Base-by-base conservation (phyloP, 2,888 invertebrate species). In the Drosophila engyochracea region DNA sequence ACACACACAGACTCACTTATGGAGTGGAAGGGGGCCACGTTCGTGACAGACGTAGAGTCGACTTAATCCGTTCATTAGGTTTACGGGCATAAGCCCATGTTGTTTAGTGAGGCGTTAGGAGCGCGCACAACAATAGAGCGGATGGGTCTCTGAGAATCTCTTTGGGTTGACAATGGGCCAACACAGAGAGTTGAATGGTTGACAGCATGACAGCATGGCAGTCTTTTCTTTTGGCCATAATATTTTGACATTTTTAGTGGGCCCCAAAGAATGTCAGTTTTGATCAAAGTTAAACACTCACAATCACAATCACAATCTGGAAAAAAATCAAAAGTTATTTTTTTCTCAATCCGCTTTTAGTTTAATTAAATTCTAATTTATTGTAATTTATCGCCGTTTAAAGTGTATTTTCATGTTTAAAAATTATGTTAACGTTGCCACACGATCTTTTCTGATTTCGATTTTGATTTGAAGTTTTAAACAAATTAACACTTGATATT, bases 31-130 rank as follows among this genome's bases (percentile, higher is more conserved):
- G 33, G 33, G 25, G 39, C 52, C 39, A 70, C 30, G 57, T 37
- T 49, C 57, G 60, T 67, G 28, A 59, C 55, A 55, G 71, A 67
- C 61, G 41, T 39, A 61, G 76, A 75, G 83, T 79, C 82, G 89
- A 87, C 83, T 88, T 91, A 91, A 91, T 91, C 91, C 91, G 91
- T 91, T 90, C 91, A 91, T 91, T 91, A 88, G 83, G 83, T 82
- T 88, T 88, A 83, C 82, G 82, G 85, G 69, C 88, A 85, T 90
- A 89, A 89, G 86, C 81, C 76, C 83, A 70, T 82, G 89, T 82
- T 90, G 79, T 89, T 83, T 81, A 84, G 85, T 81, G 82, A 85
- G 83, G 83, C 85, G 89, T 89, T 89, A 87, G 89, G 86, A 76
- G 78, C 64, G 70, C 25, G 47, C 54, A 77, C 66, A 82, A 86